Evolutionary conservation across 2,888 invertebrate species (phyloP).

Genomic region (Aethes cnicana): DNA sequence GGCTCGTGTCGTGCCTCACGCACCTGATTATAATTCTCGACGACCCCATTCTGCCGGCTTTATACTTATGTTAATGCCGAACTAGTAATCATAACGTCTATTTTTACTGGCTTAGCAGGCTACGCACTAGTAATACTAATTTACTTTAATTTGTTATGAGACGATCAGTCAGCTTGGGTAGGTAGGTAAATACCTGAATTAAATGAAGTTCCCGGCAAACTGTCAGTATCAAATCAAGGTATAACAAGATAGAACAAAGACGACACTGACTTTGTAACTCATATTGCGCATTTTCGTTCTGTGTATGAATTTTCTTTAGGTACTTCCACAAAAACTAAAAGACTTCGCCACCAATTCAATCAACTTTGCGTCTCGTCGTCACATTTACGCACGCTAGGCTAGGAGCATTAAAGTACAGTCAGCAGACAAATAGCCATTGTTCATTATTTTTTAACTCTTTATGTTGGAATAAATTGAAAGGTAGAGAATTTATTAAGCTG

Average conservation of each 20-base stretch:
- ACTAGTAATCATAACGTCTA: constrained; percentile 16
- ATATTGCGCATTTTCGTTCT: no score
- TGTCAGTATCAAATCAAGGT: no score
- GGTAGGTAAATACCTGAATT: no score
- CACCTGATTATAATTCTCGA: constrained; percentile 44
- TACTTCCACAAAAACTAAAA: not conserved
- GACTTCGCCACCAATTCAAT: not conserved
- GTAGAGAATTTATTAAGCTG: no score
- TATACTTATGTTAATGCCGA: constrained; percentile 25
- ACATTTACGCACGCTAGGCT: constrained; percentile 8
- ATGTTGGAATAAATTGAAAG: no score
- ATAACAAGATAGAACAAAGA: no score
- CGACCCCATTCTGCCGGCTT: constrained; percentile 26
- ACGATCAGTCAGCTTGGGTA: no score
- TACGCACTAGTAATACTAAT: no score
- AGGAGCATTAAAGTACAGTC: constrained; percentile 3
- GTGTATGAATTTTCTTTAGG: not conserved
- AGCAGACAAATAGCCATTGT: not conserved
- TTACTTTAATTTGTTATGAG: not conserved
- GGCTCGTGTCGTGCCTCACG: constrained; percentile 39
- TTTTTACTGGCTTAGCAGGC: no score
- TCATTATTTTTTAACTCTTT: no score
- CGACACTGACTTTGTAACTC: no score
- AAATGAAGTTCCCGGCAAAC: no score
- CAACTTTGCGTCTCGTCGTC: constrained; percentile 1